These are phyloP conservation scores for Nycteola revayana DNA, from an alignment of 2,888 invertebrate species.

Conservation along the genomic window DNA sequence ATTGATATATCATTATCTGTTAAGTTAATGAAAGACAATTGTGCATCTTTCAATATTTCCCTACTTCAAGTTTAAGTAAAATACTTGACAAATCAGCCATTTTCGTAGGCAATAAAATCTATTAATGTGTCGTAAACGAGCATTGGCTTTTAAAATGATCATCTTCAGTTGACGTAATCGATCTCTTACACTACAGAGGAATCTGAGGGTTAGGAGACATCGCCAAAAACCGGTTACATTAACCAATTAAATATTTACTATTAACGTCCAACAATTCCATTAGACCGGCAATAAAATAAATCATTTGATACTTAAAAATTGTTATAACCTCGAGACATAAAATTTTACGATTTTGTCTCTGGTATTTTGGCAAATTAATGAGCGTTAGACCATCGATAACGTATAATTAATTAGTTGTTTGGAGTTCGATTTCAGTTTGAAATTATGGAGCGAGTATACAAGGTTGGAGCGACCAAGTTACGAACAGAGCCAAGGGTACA, in stretches of 20 bases:
- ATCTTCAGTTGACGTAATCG: conserved; percentile 16
- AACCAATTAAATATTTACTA: conserved; percentile 53
- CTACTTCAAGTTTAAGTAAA: too few relatives aligned
- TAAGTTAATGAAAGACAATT: too few relatives aligned
- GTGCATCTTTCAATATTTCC: too few relatives aligned
- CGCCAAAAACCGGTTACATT: conserved; percentile 46
- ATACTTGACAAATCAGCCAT: too few relatives aligned
- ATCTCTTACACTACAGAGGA: conserved; percentile 20
- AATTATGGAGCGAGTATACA: conserved; percentile 23
- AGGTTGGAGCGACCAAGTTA: conserved; percentile 4
- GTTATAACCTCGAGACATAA: conserved; percentile 48
- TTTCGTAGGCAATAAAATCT: too few relatives aligned
- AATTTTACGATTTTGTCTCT: conserved; percentile 55
- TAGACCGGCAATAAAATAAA: conserved; percentile 54
- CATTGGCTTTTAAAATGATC: background rate
- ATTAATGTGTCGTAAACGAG: too few relatives aligned
- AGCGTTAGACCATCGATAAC: conserved; percentile 41
- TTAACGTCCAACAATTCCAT: conserved; percentile 45
- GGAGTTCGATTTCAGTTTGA: conserved; percentile 12
- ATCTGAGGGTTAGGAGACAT: conserved; percentile 31
- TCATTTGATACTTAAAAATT: conserved; percentile 56
- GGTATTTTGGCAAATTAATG: conserved; percentile 55
- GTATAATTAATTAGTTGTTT: conserved; percentile 32
- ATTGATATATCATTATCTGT: too few relatives aligned
- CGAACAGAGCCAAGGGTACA: conserved; percentile 19